phyloP scores from a whole-genome alignment of 2,888 invertebrate species.

The Synanthedon vespiformis region DNA sequence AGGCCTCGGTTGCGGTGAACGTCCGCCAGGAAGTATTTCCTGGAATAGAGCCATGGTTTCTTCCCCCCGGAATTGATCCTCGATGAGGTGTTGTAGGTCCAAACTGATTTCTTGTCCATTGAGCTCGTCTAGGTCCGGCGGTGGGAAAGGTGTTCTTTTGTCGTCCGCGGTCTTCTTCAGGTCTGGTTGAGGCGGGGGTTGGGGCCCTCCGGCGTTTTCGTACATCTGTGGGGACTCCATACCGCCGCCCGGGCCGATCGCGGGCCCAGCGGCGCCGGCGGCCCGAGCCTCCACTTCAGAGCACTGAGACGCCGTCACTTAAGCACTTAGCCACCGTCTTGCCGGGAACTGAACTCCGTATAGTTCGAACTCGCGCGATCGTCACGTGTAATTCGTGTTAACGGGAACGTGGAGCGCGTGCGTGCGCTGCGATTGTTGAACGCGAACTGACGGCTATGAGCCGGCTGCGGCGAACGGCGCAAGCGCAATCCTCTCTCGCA shows the following conservation, averaged over 20 bases:
- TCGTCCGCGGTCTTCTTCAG: slow-evolving; percentile 73
- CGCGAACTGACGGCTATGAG: slow-evolving; percentile 39
- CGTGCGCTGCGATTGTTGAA: slow-evolving; percentile 40
- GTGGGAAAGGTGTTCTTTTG: slow-evolving; percentile 79
- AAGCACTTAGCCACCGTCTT: slow-evolving; percentile 44
- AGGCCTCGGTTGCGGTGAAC: slow-evolving; percentile 52
- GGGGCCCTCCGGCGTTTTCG: slow-evolving; percentile 76
- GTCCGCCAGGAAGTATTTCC: slow-evolving; percentile 79
- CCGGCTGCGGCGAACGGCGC: slow-evolving; percentile 18
- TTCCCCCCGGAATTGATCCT: slow-evolving; percentile 90
- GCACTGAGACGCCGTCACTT: slow-evolving; percentile 59
- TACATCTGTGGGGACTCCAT: slow-evolving; percentile 92
- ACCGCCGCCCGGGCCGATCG: slow-evolving; percentile 59
- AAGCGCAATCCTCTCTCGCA: slow-evolving; percentile 24
- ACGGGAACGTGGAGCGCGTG: slow-evolving; percentile 25
- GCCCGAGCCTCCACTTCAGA: slow-evolving; percentile 65
- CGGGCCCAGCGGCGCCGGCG: slow-evolving; percentile 58
- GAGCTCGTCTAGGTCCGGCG: slow-evolving; percentile 87
- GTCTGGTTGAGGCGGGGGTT: slow-evolving; percentile 73
- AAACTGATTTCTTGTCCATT: slow-evolving; percentile 93
- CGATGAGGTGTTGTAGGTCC: slow-evolving; percentile 91
- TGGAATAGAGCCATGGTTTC: slow-evolving; percentile 81
- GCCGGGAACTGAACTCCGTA: slow-evolving; percentile 8
- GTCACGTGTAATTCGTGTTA: slow-evolving; percentile 19
- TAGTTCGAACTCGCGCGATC: slow-evolving; percentile 13